Evolutionary conservation across 2,888 invertebrate genomes (phyloP), one percentile per base, ranked within the genome.

Genomic region (Sesamia inferens): DNA sequence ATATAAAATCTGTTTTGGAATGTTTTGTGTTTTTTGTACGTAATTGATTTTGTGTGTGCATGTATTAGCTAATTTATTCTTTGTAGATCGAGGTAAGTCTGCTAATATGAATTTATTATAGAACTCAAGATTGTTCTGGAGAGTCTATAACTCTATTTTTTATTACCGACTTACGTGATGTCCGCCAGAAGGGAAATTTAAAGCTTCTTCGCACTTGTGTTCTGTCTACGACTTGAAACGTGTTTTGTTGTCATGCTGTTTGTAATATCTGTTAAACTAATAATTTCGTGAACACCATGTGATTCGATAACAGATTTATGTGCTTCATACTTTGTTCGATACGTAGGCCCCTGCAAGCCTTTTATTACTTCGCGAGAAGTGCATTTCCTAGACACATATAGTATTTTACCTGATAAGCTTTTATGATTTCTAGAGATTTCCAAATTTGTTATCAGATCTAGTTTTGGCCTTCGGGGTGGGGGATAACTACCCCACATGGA

Each of bases 381-480:
- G 24, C 11, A 31, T 69, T 79, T 80, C 68, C 42, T 47, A 19
- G 61, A 70, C 22, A 70, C 61, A 22, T 67, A 70, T 22, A 67
- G 39, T 54, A 39, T 70, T 69, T 79, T 80, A 72, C 61, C 79
- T 54, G 64, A 68, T 68, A 80, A 64, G 51, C 63, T 55, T 44
- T 39, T 72, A 22, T 70, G 59, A 51, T 16, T 22, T 48, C 22
- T 51, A 54, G 4, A 61, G 57, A 39, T 68, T 70, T 68, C 19
- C 1, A 44, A 57, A 62, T 77, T 77, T 4, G 24, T 65, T 58
- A 70, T 48, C 8, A 66, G 14, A 39, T 61, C 48, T 8, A 68
- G 31, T 65, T 74, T 80, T 54, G 44, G 39, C n/a, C 61, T 58
- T 69, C 59, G 51, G 1, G 68, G 39, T 4, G 62, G 19, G 13